Percentiles rank a stretch among this genome's conserved stretches.
These are phyloP conservation scores for Syrrhaptes paradoxus DNA, from an alignment of 2,113 vertebrate genomes.

Conservation along the genomic window DNA sequence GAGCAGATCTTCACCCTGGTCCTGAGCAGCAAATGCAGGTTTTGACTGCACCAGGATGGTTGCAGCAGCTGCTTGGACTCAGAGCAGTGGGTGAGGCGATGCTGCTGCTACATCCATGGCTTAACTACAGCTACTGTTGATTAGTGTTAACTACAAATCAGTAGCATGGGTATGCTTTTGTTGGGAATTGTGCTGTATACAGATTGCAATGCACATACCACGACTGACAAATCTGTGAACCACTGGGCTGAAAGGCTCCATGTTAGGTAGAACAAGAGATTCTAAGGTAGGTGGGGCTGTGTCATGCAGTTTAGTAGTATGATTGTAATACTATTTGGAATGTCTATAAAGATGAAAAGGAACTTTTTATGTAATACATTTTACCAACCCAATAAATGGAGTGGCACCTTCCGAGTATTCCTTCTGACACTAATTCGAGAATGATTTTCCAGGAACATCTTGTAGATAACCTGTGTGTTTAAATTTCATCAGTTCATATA, in stretches of 20 bases:
- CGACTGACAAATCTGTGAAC: not conserved
- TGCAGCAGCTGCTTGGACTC: not conserved
- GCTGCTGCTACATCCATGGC: not conserved
- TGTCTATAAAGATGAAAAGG: not conserved
- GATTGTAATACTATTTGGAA: not conserved
- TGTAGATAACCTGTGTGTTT: not conserved
- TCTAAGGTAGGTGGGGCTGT: not conserved
- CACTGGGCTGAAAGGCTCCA: not conserved
- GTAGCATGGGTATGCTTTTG: not conserved
- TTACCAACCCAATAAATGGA: not conserved
- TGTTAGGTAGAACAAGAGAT: not conserved
- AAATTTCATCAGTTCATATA: not conserved
- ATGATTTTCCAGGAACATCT: not conserved
- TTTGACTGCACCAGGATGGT: not conserved
- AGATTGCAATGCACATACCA: too few species aligned
- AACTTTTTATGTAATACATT: not conserved
- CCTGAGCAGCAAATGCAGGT: not conserved
- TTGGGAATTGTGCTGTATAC: not conserved
- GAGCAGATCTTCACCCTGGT: not conserved
- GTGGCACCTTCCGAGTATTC: not conserved
- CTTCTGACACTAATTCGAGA: not conserved
- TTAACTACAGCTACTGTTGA: not conserved
- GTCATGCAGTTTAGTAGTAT: not conserved
- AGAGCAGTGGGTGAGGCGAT: not conserved
- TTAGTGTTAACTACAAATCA: accelerated